These are phyloP conservation scores for Peromyscus californicus DNA, from an alignment of 2,113 vertebrate species.

Conservation along the genomic window DNA sequence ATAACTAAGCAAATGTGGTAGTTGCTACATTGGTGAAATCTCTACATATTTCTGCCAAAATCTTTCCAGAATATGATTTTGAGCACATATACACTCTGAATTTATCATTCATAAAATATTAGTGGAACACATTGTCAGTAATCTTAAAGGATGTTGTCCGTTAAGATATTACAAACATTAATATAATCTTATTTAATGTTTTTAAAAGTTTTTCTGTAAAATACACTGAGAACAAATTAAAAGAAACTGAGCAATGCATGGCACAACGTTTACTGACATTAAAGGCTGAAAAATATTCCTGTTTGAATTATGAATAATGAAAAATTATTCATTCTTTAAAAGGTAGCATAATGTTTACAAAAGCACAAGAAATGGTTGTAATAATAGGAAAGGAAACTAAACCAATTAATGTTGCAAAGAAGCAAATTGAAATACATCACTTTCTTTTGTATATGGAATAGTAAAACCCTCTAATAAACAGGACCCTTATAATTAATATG, in stretches of 20 bases:
- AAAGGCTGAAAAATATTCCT: background rate
- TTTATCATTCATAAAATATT: background rate
- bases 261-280: background rate
- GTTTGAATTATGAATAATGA: background rate
- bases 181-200: background rate
- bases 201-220: slow-evolving; percentile 43
- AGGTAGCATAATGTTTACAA: background rate
- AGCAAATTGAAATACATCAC: slow-evolving; percentile 19
- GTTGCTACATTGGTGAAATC: background rate
- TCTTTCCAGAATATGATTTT: background rate
- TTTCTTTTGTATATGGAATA: slow-evolving; percentile 22
- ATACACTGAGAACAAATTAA: background rate
- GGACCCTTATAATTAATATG: slow-evolving; percentile 45
- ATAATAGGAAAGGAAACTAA: background rate
- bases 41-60: background rate
- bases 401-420: slow-evolving; percentile 4
- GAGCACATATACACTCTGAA: background rate
- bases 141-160: background rate
- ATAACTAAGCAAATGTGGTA: slow-evolving; percentile 27
- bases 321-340: slow-evolving; percentile 33
- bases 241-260: background rate
- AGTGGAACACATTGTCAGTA: background rate
- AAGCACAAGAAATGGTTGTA: slow-evolving; percentile 38
- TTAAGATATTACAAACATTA: slow-evolving; percentile 11
- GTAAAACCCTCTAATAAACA: slow-evolving; percentile 19